Base-by-base conservation (phyloP, 2,113 vertebrate species). In the Calonectris borealis region DNA sequence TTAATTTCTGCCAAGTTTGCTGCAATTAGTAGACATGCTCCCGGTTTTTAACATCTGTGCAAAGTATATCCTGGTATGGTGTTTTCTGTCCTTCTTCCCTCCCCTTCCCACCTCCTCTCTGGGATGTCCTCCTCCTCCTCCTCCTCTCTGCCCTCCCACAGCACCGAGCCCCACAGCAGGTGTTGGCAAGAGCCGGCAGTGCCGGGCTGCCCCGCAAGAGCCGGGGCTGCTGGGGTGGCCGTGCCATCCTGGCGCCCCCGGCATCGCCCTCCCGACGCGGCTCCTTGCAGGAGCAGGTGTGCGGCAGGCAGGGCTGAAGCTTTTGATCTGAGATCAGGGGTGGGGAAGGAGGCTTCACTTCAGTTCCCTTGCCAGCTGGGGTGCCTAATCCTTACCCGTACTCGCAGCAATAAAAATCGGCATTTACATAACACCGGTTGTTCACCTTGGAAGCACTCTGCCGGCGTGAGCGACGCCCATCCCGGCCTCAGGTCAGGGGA, bases 1-100 rank as follows among this genome's bases (percentile, higher is more conserved):
- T 89, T 82, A 38, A 91, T 52, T 94, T 94, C 94, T 95, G 94
- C 94, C 92, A 96, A 88, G 61, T 92, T 93, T 86, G 42, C 65
- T 2, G 24, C 88, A 92, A 86, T 95, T 88, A 94, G 69, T 88
- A 88, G 73, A 68, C 52, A 78, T 86, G 60, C 60, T 91, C 71
- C 72, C 7, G 6, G 44, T 84, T 93, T 94, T 90, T 78, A 93
- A 93, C 79, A 90, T 86, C 90, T 83, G 76, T 73, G 90, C 64
- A 40, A 68, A 95, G 51, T 46, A 61, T 31, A 6, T 52, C 42
- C 71, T 83, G 42, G 38, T 42, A 71, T 34, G 49, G 65, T 6
- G 2, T 62, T 75, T 88, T 78, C 68, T 88, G 55, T 86, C 40
- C 29, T 77, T 81, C 69, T 70, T 72, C 79, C 18, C 16, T 88